Conservation (phyloP, 2,797 vertebrate species). For the Emys orbicularis region DNA sequence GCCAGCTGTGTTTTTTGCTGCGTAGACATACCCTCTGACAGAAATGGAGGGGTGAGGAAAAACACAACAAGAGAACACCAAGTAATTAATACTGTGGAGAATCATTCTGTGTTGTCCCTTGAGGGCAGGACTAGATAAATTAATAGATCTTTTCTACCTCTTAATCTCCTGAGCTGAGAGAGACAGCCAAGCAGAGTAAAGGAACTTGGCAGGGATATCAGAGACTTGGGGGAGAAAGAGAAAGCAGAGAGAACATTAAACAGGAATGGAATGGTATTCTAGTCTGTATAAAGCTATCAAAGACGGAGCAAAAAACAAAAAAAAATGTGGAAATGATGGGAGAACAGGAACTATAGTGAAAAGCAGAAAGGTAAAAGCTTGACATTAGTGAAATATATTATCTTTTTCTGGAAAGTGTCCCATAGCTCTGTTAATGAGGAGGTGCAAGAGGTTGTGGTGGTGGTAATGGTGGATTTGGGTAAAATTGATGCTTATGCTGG, state of each 20-base stretch:
- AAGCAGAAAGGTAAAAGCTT: neutral
- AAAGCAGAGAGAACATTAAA: neutral
- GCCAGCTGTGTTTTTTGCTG: too few species aligned
- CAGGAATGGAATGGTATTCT: too few species aligned
- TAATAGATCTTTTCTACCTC: neutral
- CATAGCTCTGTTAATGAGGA: rapidly evolving
- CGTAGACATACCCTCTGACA: too few species aligned
- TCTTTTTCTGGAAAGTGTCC: neutral
- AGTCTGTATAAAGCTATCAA: neutral
- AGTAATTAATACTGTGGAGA: neutral
- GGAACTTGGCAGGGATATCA: neutral
- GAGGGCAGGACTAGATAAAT: neutral
- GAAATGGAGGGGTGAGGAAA: neutral
- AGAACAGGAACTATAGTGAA: neutral
- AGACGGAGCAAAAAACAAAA: neutral
- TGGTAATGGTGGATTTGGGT: neutral
- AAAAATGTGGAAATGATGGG: neutral
- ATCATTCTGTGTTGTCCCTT: neutral
- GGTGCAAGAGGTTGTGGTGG: neutral
- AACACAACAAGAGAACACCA: neutral
- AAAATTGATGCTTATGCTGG: neutral
- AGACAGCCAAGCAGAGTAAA: neutral
- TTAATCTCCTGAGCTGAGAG: neutral
- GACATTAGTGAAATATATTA: rapidly evolving
- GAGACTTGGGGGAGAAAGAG: neutral